phyloP scores from a whole-genome alignment of 2,888 invertebrate genomes.

The Ophioninae sp. region DNA sequence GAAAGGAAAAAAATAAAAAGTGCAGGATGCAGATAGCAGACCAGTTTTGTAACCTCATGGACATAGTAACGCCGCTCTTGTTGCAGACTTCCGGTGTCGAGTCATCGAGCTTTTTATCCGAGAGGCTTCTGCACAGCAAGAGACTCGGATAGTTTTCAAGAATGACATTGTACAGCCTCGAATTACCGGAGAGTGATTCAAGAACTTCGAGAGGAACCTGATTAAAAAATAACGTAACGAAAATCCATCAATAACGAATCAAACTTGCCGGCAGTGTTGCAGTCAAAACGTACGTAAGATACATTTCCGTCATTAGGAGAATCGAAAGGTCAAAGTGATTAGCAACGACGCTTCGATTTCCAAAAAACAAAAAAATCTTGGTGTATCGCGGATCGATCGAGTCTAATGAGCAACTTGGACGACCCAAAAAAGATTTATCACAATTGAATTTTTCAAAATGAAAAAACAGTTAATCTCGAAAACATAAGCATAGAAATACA shows the following conservation, averaged over 20 bases:
- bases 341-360: no score
- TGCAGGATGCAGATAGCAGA: constrained; percentile 72
- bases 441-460: neutral
- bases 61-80: constrained; percentile 84
- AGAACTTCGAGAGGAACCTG: constrained; percentile 86
- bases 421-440: no score
- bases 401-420: no score
- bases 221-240: constrained; percentile 66
- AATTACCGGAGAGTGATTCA: constrained; percentile 85
- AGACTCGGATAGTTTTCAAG: constrained; percentile 88
- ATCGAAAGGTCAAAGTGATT: no score
- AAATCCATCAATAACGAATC: neutral
- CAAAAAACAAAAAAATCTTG: no score
- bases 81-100: constrained; percentile 77
- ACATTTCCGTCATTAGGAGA: no score
- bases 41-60: constrained; percentile 81
- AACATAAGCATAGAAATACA: neutral
- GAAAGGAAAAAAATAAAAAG: constrained; percentile 59
- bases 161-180: constrained; percentile 86
- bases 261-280: constrained; percentile 2
- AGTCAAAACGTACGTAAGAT: neutral
- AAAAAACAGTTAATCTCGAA: neutral
- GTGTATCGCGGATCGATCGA: no score
- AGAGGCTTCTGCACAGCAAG: constrained; percentile 84
- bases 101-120: constrained; percentile 84